Base-by-base conservation (phyloP, 2,797 vertebrate genomes). In the Eleutherodactylus coqui region DNA sequence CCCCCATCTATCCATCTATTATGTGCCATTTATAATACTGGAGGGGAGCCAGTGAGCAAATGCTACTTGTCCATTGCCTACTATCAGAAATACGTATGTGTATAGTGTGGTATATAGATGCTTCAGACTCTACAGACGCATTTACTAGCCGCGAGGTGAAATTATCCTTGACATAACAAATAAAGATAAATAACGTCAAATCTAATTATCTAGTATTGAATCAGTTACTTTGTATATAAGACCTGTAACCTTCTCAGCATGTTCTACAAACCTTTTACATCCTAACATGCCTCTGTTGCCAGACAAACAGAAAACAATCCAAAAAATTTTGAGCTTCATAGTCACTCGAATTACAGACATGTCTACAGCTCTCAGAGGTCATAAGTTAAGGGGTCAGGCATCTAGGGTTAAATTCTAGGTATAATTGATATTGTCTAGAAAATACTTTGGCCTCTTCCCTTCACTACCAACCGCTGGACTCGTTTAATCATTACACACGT, bases 181-280 rank as follows among this genome's bases (percentile, higher is more conserved):
- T 36, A 82, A 36, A 38, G n/a, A 47, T 51, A 70, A 82, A 82
- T 82, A 51, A 82, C 8, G 79, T 82, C 64, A 38, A 27, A 70
- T n/a, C 38, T 11, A 53, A 82, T 82, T 70, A 70, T 70, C 29
- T 38, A 38, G 29, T 53, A 49, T 69, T 81, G 62, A 47, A 51
- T 24, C 41, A 51, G 47, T 38, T 27, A 13, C 21, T 53, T 82
- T 70, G 79, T 82, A 47, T 82, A 82, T 34, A 82, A 70, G 79
- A 82, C 79, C 79, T 82, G 45, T 82, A 82, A 82, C 79, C 79
- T 82, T 82, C 79, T 5, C 79, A 70, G 79, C 67, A 43, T 82
- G 64, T 73, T 51, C 67, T 38, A 69, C 64, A 82, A 36, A 82
- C 47, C 43, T 47, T 29, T 55, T 38, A 82, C n/a, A 82, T 82